These are phyloP conservation scores for Platysteira castanea DNA, from an alignment of 2,113 vertebrate species.

Conservation along the genomic window DNA sequence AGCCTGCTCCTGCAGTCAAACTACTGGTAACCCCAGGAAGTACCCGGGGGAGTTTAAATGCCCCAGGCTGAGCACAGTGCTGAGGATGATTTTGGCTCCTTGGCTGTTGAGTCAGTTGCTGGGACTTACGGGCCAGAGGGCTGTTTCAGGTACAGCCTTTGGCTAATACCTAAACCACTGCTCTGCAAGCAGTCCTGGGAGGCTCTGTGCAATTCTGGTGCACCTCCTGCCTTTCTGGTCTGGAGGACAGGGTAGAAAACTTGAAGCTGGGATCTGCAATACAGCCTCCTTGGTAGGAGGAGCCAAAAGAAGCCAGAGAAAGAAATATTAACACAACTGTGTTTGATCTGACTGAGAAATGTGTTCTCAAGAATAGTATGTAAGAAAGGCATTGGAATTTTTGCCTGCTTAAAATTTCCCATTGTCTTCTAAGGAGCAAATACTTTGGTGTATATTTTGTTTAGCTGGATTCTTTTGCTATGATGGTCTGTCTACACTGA, in stretches of 20 bases:
- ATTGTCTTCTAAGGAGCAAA: constrained; percentile 44
- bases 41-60: neutral
- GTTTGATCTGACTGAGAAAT: neutral
- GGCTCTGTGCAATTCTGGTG: rapidly evolving
- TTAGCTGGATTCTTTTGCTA: constrained; percentile 52
- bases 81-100: neutral
- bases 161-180: neutral
- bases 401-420: constrained; percentile 8
- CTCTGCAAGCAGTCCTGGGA: neutral
- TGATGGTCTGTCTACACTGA: constrained; percentile 50
- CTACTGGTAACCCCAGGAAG: neutral
- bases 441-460: constrained; percentile 43
- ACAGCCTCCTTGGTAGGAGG: neutral
- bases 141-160: neutral
- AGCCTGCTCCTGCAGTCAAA: neutral
- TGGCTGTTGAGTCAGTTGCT: neutral
- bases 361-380: neutral
- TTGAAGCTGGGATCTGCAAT: neutral
- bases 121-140: neutral
- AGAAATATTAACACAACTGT: neutral
- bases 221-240: neutral
- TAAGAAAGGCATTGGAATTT: neutral
- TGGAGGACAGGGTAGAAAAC: neutral
- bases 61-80: neutral
- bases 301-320: neutral